Conservation (phyloP, 1,140 invertebrate genomes). For the Bombus superbus region DNA sequence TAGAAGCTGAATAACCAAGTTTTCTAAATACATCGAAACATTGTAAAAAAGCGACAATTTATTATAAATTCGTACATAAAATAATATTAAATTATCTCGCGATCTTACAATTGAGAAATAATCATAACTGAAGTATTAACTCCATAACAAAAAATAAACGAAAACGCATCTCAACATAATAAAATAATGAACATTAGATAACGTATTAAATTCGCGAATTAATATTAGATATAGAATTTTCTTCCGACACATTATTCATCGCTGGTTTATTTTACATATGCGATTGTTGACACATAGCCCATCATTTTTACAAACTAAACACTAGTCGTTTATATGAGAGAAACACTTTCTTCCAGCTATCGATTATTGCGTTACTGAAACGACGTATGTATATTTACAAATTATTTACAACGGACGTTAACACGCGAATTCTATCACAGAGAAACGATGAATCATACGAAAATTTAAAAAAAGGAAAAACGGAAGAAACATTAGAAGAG, state of each 20-base stretch:
- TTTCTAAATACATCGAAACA: background rate
- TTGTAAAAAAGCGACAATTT: background rate
- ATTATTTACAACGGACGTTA: slow-evolving; percentile 56
- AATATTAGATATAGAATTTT: background rate
- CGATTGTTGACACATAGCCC: slow-evolving; percentile 74
- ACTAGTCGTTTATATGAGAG: slow-evolving; percentile 27
- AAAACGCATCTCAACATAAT: background rate
- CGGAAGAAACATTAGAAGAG: background rate
- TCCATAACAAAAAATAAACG: background rate
- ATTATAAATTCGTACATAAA: background rate
- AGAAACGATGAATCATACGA: slow-evolving; percentile 39
- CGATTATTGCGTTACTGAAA: slow-evolving; percentile 41
- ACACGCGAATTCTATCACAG: slow-evolving; percentile 54
- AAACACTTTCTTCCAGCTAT: slow-evolving; percentile 33
- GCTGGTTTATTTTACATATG: slow-evolving; percentile 39
- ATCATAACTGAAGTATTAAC: background rate
- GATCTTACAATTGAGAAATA: background rate
- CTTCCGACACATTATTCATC: slow-evolving; percentile 5
- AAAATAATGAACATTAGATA: too few relatives aligned
- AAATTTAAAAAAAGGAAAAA: slow-evolving; percentile 7
- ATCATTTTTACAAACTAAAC: slow-evolving; percentile 62
- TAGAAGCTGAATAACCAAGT: too few relatives aligned
- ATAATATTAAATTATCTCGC: background rate
- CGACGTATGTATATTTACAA: slow-evolving; percentile 54
- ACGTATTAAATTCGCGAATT: background rate